A percentile compares a stretch with the other conserved stretches of the same genome.
Evolutionary conservation across 2,797 vertebrate species (phyloP).

Genomic region (Brotula barbata): DNA sequence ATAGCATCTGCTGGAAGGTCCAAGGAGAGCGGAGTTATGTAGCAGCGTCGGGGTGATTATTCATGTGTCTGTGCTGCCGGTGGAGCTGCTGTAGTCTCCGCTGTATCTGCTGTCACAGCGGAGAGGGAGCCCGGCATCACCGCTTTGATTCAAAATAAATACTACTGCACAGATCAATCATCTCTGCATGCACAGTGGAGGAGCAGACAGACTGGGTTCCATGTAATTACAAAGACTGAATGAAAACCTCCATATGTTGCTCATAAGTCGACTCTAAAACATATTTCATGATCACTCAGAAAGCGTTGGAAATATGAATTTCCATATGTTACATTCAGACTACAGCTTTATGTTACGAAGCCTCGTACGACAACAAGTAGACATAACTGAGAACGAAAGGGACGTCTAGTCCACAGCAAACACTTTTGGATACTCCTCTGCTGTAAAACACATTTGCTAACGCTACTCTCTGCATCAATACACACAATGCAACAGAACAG

Average conservation of each 20-base stretch:
- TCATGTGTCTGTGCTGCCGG: constrained; percentile 50
- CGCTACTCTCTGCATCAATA: too few relatives aligned
- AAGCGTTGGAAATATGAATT: constrained; percentile 34
- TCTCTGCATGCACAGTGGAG: constrained; percentile 49
- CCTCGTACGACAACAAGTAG: constrained; percentile 13
- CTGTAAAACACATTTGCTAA: too few relatives aligned
- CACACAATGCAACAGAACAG: too few relatives aligned
- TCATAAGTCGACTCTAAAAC: constrained; percentile 31
- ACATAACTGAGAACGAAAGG: background rate
- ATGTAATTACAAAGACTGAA: constrained; percentile 49
- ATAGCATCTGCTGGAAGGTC: constrained; percentile 71
- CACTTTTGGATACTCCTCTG: too few relatives aligned
- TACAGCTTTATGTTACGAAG: constrained; percentile 12
- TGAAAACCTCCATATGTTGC: constrained; percentile 55
- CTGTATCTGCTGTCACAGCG: constrained; percentile 51
- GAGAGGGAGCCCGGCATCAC: constrained; percentile 51
- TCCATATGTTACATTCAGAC: constrained; percentile 33
- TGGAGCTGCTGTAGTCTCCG: constrained; percentile 38
- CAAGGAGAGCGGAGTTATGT: constrained; percentile 62
- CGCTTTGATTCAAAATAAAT: constrained; percentile 45
- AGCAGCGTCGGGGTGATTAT: constrained; percentile 62
- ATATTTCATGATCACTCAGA: constrained; percentile 27
- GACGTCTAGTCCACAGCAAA: too few relatives aligned
- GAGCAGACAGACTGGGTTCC: constrained; percentile 43
- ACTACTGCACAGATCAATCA: constrained; percentile 62